Percentiles rank a stretch among this genome's conserved stretches.
Evolutionary conservation across 2,797 vertebrate species (phyloP).

Genomic region (Melanotaenia parkinsoni): DNA sequence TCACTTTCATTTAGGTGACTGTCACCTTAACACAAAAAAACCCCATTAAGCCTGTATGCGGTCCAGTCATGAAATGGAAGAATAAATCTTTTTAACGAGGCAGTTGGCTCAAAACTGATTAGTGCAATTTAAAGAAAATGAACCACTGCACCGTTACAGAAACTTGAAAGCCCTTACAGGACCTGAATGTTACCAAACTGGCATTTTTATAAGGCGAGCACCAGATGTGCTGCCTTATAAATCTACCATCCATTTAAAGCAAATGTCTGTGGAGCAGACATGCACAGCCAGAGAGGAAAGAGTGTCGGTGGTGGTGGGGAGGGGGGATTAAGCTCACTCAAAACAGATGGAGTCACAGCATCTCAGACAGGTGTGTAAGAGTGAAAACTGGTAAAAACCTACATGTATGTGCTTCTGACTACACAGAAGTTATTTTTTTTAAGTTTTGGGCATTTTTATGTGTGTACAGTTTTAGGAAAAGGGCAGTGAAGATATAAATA

Average conservation of each 20-base stretch:
- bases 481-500: neutral
- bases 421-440: neutral
- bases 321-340: constrained; percentile 12
- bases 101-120: constrained; percentile 46
- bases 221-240: constrained; percentile 80
- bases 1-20: constrained; percentile 20
- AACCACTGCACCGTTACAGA: constrained; percentile 37
- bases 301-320: constrained; percentile 19
- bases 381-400: constrained; percentile 24
- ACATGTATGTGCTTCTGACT: neutral
- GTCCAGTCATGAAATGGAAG: constrained; percentile 17
- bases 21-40: constrained; percentile 29
- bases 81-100: constrained; percentile 64
- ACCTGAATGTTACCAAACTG: constrained; percentile 70
- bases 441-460: neutral
- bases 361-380: constrained; percentile 17
- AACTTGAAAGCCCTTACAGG: constrained; percentile 60
- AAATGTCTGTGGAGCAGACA: constrained; percentile 60
- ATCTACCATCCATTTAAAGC: constrained; percentile 65
- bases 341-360: constrained; percentile 34
- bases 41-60: constrained; percentile 16
- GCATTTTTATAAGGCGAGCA: constrained; percentile 73
- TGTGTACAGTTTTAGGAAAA: neutral
- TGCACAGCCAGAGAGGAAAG: constrained; percentile 30
- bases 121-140: constrained; percentile 46